Evolutionary conservation across 2,888 invertebrate species (phyloP), one percentile per base, ranked within the genome.

Genomic region (Tortrix viridana): DNA sequence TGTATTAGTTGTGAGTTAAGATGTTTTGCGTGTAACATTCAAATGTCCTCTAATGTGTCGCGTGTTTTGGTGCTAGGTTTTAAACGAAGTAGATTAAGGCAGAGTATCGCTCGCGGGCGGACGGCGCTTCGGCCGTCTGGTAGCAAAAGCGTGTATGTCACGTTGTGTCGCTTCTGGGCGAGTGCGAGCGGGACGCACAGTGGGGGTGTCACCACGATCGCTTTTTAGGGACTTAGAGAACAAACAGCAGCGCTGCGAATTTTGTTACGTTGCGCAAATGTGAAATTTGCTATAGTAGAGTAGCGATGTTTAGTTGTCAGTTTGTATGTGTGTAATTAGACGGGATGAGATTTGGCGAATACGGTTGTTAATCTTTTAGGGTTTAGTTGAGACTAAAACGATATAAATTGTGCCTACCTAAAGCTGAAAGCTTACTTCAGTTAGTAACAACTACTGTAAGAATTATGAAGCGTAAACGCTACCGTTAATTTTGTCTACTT

Each of bases 31-130:
- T 23, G 52, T 71, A 68, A 67, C 60, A 47, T 52, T 67, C 68
- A 81, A 82, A 79, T 90, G 90, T 91, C 90, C 82, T 90, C 91
- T 91, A 91, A 91, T 90, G 86, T 90, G 90, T 92, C 90, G 88
- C 89, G 77, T 84, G 76, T 84, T 85, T 80, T 82, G 77, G 84
- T 81, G 84, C 85, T 84, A 79, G 84, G 84, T 85, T 85, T 85
- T 87, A 84, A 78, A 73, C 71, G 74, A 70, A 75, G 73, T 67
- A 68, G 49, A 55, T 69, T 89, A 89, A 76, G 80, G 88, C 73
- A 73, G 79, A 83, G 77, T 80, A 82, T 90, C 66, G 81, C 76
- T 72, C 76, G 84, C 69, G 66, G 64, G 67, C 62, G 52, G 65
- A 20, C 67, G 89, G 84, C 86, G 85, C 82, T 86, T 88, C 66